Evolutionary conservation across 2,113 vertebrate species (phyloP).

Genomic region (Ibidorhyncha struthersii): DNA sequence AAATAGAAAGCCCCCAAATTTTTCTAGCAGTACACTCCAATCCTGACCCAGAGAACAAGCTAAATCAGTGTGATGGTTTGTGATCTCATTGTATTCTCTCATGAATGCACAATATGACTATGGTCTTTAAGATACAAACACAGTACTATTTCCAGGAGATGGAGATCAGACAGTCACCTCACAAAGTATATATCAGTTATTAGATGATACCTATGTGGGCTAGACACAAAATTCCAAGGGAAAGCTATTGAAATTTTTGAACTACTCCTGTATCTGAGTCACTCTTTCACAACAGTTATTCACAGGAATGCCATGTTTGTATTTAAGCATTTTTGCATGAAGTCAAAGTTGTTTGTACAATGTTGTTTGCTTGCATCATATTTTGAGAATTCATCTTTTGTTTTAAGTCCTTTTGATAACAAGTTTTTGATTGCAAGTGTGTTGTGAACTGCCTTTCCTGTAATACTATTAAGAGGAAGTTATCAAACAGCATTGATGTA

Average conservation of each 20-base stretch:
- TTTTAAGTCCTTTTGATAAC: background rate
- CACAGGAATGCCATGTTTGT: background rate
- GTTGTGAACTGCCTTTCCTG: background rate
- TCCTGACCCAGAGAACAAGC: background rate
- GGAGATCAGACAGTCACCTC: background rate
- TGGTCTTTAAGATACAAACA: background rate
- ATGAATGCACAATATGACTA: fast-evolving
- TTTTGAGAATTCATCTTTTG: background rate
- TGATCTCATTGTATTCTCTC: background rate
- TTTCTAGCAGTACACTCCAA: background rate
- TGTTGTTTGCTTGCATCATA: background rate
- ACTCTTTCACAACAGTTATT: background rate
- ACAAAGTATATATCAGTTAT: background rate
- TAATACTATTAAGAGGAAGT: background rate
- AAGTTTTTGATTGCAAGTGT: background rate
- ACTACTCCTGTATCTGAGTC: background rate
- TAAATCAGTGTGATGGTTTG: background rate
- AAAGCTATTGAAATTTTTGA: background rate
- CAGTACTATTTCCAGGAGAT: background rate
- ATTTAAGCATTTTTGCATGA: background rate
- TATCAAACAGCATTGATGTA: background rate
- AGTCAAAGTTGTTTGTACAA: background rate
- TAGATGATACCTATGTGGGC: background rate
- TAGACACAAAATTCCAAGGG: background rate
- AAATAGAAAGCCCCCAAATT: background rate